Evolutionary conservation across 2,113 vertebrate genomes (phyloP).

Genomic region (Pseudorhombus dupliciocellatus): DNA sequence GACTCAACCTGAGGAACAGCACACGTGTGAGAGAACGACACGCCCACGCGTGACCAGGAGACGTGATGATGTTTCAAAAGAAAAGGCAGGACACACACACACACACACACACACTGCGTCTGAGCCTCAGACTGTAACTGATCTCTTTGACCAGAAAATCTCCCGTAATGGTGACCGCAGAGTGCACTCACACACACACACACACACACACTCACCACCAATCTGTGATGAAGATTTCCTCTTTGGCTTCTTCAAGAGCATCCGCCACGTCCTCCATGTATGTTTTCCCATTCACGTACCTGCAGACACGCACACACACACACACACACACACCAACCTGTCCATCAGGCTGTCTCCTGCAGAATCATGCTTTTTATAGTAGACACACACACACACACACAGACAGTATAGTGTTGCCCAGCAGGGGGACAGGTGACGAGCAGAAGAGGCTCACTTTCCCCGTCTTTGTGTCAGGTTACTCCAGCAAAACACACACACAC

Average conservation of each 20-base stretch:
- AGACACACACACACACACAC: conserved; percentile 11
- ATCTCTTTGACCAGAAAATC: conserved; percentile 65
- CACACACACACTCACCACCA: conserved; percentile 88
- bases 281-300: conserved; percentile 94
- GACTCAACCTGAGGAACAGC: conserved; percentile 74
- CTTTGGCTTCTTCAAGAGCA: conserved; percentile 92
- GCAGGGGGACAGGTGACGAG: conserved; percentile 69
- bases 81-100: background rate
- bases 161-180: conserved; percentile 52
- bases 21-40: background rate
- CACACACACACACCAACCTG: conserved; percentile 38
- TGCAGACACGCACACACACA: conserved; percentile 63
- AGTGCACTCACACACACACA: conserved; percentile 41
- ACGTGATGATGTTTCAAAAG: too few relatives aligned
- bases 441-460: conserved; percentile 74
- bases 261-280: conserved; percentile 95
- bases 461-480: conserved; percentile 77
- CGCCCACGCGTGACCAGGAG: too few relatives aligned
- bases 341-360: conserved; percentile 10
- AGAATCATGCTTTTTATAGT: background rate
- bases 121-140: conserved; percentile 58
- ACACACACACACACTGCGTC: conserved; percentile 24
- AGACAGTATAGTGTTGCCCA: conserved; percentile 70
- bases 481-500: conserved; percentile 45
- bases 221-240: conserved; percentile 98